Conservation (phyloP, 1,140 invertebrate species). For the Polyergus mexicanus region DNA sequence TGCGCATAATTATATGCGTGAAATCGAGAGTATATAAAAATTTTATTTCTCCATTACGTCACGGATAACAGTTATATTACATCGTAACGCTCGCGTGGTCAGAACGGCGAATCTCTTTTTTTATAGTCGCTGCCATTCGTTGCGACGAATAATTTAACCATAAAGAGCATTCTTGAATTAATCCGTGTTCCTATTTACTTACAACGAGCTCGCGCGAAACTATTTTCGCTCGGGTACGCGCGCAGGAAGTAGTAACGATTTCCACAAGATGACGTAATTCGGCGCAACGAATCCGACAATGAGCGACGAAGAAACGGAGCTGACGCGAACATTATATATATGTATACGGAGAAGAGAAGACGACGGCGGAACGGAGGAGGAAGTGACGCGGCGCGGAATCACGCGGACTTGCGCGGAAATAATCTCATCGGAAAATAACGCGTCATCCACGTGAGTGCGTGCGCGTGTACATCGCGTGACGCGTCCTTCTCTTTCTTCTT, state of each 20-base stretch:
- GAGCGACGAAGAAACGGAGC: constrained; percentile 24
- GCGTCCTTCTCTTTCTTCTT: constrained; percentile 10
- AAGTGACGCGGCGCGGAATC: constrained; percentile 53
- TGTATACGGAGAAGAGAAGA: constrained; percentile 7
- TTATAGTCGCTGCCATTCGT: neutral
- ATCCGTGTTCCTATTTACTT: constrained; percentile 19
- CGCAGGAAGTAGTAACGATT: constrained; percentile 56
- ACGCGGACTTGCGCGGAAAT: constrained; percentile 56
- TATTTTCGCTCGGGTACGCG: constrained; percentile 57
- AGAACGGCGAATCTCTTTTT: constrained; percentile 3
- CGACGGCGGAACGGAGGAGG: constrained; percentile 9
- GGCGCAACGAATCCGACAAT: constrained; percentile 52
- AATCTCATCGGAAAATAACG: constrained; percentile 58
- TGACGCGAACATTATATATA: constrained; percentile 32
- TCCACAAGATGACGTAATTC: constrained; percentile 60
- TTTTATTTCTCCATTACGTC: neutral
- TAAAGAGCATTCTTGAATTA: constrained; percentile 53
- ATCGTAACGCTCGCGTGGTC: neutral
- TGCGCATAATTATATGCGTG: no score
- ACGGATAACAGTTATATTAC: neutral
- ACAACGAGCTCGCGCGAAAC: constrained; percentile 48
- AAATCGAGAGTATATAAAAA: neutral
- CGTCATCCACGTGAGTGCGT: constrained; percentile 27
- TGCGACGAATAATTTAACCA: constrained; percentile 42
- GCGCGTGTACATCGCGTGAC: constrained; percentile 34